Evolutionary conservation across 2,113 vertebrate species (phyloP), one percentile per base, ranked within the genome.

Genomic region (Ranitomeya variabilis): DNA sequence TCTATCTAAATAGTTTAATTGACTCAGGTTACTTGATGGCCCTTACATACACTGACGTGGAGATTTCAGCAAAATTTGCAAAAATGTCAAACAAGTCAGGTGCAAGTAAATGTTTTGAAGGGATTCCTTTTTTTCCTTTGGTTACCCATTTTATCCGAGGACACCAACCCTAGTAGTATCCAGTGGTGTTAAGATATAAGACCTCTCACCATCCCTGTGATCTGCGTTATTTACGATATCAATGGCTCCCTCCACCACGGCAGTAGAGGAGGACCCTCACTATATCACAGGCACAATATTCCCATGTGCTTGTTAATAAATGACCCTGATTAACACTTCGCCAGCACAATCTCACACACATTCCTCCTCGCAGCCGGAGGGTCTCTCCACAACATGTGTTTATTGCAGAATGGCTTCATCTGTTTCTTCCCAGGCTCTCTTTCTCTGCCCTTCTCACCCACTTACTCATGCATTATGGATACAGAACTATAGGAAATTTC

Each of bases 401-500:
- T 67, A 54, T 88, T 83, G 69, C 69, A 83, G 45, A 67, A 64
- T 64, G 10, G 6, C 66, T 45, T 23, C 14, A 31, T 62, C 45
- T 74, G 71, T 74, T 60, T n/a, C 21, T 45, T 87, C 37, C 19
- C 60, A 79, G 73, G 23, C 81, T 84, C n/a, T 79, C 45, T 57
- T 71, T 78, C 55, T 37, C 67, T 10, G 18, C 51, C 52, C 74
- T 16, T 45, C 73, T 84, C 82, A 85, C 60, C 82, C 87, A 89
- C 82, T 79, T 79, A 54, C 60, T 83, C 87, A 78, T 83, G 45
- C 21, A 89, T 85, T 21, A 89, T 69, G n/a, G 19, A 67, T 89
- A 83, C 59, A 45, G 51, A 69, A 37, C 23, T 7, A 85, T 62
- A 59, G 82, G 87, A 89, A 89, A 89, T 85, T 89, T 89, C 87